Conservation (phyloP, 2,888 invertebrate genomes). For the Gibbula magus region DNA sequence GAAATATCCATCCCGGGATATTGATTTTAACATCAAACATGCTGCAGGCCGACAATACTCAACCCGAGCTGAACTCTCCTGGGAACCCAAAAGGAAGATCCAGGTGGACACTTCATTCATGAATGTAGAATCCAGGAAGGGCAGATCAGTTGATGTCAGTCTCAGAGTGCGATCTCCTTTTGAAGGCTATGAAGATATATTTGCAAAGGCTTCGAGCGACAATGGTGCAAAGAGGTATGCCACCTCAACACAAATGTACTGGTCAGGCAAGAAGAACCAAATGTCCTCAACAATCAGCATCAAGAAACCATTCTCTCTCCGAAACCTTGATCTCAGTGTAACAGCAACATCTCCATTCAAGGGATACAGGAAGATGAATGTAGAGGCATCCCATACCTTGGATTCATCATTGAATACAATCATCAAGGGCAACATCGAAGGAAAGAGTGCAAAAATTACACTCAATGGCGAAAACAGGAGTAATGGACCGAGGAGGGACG, state of each 20-base stretch:
- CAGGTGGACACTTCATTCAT: constrained; percentile 43
- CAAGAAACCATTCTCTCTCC: constrained; percentile 50
- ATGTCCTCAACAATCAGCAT: constrained; percentile 48
- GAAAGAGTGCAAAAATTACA: constrained; percentile 45
- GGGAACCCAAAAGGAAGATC: constrained; percentile 41
- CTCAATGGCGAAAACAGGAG: constrained; percentile 46
- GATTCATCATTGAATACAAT: constrained; percentile 37
- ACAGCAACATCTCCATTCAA: constrained; percentile 52
- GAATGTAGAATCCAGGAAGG: constrained; percentile 23
- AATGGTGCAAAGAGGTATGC: constrained; percentile 42
- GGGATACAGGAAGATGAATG: constrained; percentile 41
- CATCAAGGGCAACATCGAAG: constrained; percentile 37
- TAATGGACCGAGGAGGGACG: constrained; percentile 32
- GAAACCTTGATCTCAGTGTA: constrained; percentile 45
- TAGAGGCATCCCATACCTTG: constrained; percentile 46
- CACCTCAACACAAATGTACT: constrained; percentile 44
- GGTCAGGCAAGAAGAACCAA: constrained; percentile 47
- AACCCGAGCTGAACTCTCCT: constrained; percentile 44
- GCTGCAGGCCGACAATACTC: constrained; percentile 38
- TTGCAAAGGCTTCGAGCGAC: constrained; percentile 37
- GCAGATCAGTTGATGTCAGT: constrained; percentile 34
- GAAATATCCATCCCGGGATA: constrained; percentile 41
- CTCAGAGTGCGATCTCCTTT: constrained; percentile 48
- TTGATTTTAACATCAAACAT: constrained; percentile 48
- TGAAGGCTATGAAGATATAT: constrained; percentile 27